A percentile compares a stretch with the other conserved stretches of the same genome.
Evolutionary conservation across 2,797 vertebrate genomes (phyloP).

Genomic region (Champsocephalus esox): DNA sequence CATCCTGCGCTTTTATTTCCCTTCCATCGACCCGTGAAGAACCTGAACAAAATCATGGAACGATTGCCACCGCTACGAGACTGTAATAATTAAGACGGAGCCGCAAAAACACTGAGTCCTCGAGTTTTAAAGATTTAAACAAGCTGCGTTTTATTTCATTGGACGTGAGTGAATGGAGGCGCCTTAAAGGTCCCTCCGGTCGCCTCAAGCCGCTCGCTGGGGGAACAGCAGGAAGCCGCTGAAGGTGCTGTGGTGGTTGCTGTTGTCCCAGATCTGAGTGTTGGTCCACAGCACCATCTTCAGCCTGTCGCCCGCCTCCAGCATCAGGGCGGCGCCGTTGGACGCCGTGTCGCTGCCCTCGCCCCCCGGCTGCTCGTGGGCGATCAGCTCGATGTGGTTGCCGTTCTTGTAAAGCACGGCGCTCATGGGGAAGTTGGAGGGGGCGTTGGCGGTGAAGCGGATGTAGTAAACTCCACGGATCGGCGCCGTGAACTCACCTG

Average conservation of each 20-base stretch:
- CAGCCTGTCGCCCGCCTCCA: constrained; percentile 61
- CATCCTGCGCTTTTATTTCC: no score
- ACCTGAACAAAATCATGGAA: no score
- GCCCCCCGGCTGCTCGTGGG: constrained; percentile 55
- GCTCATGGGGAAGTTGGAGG: constrained; percentile 53
- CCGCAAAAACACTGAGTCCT: no score
- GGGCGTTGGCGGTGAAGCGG: constrained; percentile 59
- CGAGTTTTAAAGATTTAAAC: no score
- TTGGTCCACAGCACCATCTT: constrained; percentile 55
- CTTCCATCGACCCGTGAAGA: no score
- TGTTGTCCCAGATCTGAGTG: constrained; percentile 73
- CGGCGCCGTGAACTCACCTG: constrained; percentile 65
- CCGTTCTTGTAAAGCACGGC: constrained; percentile 60
- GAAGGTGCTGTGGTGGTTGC: constrained; percentile 72
- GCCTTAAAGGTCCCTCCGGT: no score
- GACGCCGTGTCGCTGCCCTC: constrained; percentile 68
- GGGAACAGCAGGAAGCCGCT: constrained; percentile 67
- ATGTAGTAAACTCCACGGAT: constrained; percentile 66
- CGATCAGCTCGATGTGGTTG: constrained; percentile 21
- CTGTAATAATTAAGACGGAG: no score
- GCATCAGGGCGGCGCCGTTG: constrained; percentile 65
- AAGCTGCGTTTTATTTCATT: no score
- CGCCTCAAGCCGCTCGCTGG: constrained; percentile 16
- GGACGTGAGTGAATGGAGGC: no score
- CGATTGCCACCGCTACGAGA: no score